Conservation (phyloP, 2,113 vertebrate genomes). For the Trochalopteron elliotii region DNA sequence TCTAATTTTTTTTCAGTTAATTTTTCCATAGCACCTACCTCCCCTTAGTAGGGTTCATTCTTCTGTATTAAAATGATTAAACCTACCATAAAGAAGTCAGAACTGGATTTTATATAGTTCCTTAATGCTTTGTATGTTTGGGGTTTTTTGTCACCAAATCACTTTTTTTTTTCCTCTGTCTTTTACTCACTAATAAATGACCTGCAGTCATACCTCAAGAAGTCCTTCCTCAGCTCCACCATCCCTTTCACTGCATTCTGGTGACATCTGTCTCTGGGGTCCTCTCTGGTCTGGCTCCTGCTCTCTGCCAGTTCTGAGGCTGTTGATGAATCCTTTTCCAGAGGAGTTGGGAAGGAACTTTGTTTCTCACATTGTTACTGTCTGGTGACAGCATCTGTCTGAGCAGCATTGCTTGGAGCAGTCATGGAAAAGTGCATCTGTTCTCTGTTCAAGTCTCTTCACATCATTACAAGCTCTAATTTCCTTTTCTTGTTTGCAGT, state of each 20-base stretch:
- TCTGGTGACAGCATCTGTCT: not conserved
- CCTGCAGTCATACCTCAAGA: fast-evolving
- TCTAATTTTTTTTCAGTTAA: not conserved
- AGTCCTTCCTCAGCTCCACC: not conserved
- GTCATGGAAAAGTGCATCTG: not conserved
- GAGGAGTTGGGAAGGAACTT: not conserved
- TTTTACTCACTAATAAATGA: not conserved
- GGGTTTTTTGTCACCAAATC: not conserved
- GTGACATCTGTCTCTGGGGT: not conserved
- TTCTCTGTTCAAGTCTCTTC: not conserved
- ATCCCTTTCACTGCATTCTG: not conserved
- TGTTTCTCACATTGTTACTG: not conserved
- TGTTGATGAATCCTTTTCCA: not conserved
- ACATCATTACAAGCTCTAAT: not conserved
- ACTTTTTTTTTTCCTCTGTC: not conserved
- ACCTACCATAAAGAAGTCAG: not conserved
- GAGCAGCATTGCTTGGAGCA: not conserved
- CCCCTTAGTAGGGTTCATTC: not conserved
- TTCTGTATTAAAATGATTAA: not conserved
- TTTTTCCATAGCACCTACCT: not conserved
- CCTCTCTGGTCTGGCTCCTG: not conserved
- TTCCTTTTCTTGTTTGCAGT: not conserved
- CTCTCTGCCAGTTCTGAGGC: not conserved
- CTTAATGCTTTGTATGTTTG: not conserved
- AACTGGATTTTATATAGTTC: not conserved